These are phyloP conservation scores for Gallinago nigripennis DNA, from an alignment of 2,797 vertebrate species.

Conservation along the genomic window DNA sequence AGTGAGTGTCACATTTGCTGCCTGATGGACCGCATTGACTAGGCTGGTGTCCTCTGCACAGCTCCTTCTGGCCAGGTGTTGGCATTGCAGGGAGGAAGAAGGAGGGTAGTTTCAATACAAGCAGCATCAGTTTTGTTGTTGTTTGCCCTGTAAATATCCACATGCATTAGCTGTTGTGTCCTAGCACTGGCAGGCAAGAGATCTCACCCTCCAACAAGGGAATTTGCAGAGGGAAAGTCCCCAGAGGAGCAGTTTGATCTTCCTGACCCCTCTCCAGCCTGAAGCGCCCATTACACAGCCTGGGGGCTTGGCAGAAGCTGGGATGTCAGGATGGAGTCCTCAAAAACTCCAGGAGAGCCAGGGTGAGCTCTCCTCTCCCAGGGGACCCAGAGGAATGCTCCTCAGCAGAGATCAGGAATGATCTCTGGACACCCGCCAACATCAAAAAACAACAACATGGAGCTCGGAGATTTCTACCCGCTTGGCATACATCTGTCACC, in stretches of 20 bases:
- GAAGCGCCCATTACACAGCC: neutral
- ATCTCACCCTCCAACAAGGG: neutral
- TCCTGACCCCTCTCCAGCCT: neutral
- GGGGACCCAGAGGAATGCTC: neutral
- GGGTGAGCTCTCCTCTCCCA: neutral
- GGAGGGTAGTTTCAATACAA: neutral
- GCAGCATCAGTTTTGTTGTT: neutral
- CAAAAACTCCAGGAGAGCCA: neutral
- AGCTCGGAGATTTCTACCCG: neutral
- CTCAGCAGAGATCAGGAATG: neutral
- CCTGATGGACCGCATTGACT: accelerated
- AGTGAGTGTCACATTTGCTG: neutral
- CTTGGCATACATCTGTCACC: conserved; percentile 44
- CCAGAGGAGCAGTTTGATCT: neutral
- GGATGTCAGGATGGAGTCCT: neutral
- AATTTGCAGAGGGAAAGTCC: neutral
- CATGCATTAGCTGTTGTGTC: accelerated
- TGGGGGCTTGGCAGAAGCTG: neutral
- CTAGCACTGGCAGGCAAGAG: accelerated
- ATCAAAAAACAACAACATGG: neutral
- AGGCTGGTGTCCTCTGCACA: neutral
- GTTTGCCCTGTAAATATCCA: accelerated
- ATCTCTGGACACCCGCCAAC: neutral
- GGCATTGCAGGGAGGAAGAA: neutral
- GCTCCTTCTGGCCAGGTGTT: neutral